Base-by-base conservation (phyloP, 2,888 invertebrate genomes). In the Gerris lacustris region DNA sequence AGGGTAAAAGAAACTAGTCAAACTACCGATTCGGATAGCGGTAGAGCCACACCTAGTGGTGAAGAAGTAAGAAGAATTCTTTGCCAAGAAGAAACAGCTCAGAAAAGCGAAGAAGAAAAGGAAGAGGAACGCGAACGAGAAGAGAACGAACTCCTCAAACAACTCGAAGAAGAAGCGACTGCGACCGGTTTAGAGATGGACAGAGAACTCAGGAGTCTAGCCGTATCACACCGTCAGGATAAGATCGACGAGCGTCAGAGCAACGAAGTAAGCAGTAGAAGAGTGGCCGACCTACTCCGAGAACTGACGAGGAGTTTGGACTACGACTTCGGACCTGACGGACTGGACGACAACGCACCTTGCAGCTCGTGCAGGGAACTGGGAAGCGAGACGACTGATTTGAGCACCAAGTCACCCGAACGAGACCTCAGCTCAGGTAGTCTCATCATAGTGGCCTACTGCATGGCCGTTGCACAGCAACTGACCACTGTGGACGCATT, bases 391-490 rank as follows among this genome's bases (percentile, higher is more conserved):
- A 44, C 71, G 75, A 6, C 72, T 73, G 67, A 75, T 75, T 68
- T 70, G 75, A 55, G 75, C 76, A 15, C 72, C 72, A 69, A 75
- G 74, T 69, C 69, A 75, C 45, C 74, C 74, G 68, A 69, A 72
- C 18, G 76, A 75, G 45, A 74, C 75, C 70, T 74, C 74, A 31
- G 67, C 67, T 68, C 17, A 67, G 88, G 83, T 83, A 89, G 84
- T 7, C 70, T 88, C 83, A 83, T 90, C 84, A 88, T 89, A 86
- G 89, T 88, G 83, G 85, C 88, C 78, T 88, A 88, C 83, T 87
- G 88, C 79, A 79, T 88, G 83, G 86, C 87, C 85, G 85, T 87
- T 81, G 84, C 85, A 76, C 86, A 87, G 79, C 86, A 87, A 81
- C 82, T 90, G 80, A 86, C 87, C 79, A 86, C 87, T 77, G 81